phyloP scores from a whole-genome alignment of 64 coral and sea anemone species.

The Montipora cactus region DNA sequence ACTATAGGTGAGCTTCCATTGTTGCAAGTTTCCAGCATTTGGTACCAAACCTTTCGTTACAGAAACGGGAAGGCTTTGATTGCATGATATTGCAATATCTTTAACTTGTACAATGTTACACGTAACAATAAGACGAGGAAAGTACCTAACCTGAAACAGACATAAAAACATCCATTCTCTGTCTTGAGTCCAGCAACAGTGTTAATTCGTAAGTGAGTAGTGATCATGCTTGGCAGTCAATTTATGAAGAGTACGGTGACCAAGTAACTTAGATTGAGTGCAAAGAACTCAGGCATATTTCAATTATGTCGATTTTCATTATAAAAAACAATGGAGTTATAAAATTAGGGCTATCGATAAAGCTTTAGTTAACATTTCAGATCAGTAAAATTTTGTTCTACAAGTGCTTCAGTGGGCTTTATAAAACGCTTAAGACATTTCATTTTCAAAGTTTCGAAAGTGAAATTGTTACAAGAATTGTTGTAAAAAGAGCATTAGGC shows the following conservation, averaged over 20 bases:
- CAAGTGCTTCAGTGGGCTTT: background rate
- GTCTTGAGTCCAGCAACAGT: background rate
- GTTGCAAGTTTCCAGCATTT: background rate
- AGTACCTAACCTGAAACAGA: background rate
- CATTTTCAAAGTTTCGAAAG: background rate
- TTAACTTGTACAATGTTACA: background rate
- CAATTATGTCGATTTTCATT: slow-evolving; percentile 5
- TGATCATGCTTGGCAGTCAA: slow-evolving; percentile 15
- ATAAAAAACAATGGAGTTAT: background rate
- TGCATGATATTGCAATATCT: too few relatives aligned
- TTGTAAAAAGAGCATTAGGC: background rate
- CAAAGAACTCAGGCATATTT: slow-evolving; percentile 1
- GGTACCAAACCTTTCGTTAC: too few relatives aligned
- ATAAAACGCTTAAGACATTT: background rate
- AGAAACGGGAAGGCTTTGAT: too few relatives aligned
- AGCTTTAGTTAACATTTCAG: background rate
- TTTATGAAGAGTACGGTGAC: slow-evolving; percentile 36
- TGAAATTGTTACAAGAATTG: background rate
- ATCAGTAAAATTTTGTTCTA: background rate
- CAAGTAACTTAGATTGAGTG: slow-evolving; percentile 20
- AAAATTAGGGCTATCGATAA: background rate
- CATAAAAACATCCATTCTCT: slow-evolving; percentile 21
- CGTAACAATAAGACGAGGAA: background rate
- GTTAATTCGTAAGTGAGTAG: background rate
- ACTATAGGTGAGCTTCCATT: background rate